These are phyloP conservation scores for Monochamus alternatus DNA, from an alignment of 2,888 invertebrate genomes.

Conservation along the genomic window DNA sequence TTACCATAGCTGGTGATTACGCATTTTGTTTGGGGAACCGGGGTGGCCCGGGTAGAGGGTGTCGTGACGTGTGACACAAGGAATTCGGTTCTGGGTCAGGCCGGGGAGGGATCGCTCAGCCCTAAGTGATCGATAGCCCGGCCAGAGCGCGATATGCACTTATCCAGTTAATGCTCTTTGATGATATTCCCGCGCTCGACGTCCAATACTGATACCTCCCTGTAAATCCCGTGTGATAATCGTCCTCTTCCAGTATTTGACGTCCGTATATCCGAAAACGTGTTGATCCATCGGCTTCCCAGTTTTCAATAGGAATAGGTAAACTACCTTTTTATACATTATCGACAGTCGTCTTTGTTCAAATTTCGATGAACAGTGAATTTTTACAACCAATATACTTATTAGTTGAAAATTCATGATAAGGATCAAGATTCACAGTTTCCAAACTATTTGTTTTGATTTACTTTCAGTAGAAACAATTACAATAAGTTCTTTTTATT, in stretches of 20 bases:
- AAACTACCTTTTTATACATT: too few species aligned
- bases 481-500: too few species aligned
- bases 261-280: slow-evolving; percentile 3
- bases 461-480: too few species aligned
- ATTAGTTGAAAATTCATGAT: too few species aligned
- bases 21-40: background rate
- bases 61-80: slow-evolving; percentile 46
- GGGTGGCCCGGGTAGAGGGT: slow-evolving; percentile 24
- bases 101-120: slow-evolving; percentile 27
- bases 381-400: too few species aligned
- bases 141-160: slow-evolving; percentile 34
- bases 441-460: too few species aligned
- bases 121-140: slow-evolving; percentile 28
- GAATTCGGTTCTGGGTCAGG: slow-evolving; percentile 48
- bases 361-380: too few species aligned
- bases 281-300: background rate
- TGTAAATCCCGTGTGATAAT: slow-evolving; percentile 3
- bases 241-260: slow-evolving; percentile 4
- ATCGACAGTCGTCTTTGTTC: too few species aligned
- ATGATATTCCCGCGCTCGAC: slow-evolving; percentile 29
- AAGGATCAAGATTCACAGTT: too few species aligned
- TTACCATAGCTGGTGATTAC: background rate
- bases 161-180: slow-evolving; percentile 38
- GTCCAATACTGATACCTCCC: slow-evolving; percentile 4
- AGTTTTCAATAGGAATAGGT: too few species aligned